A percentile compares a stretch with the other conserved stretches of the same genome.
phyloP scores from a whole-genome alignment of 1,140 invertebrate species.

The Drosophila parvula region DNA sequence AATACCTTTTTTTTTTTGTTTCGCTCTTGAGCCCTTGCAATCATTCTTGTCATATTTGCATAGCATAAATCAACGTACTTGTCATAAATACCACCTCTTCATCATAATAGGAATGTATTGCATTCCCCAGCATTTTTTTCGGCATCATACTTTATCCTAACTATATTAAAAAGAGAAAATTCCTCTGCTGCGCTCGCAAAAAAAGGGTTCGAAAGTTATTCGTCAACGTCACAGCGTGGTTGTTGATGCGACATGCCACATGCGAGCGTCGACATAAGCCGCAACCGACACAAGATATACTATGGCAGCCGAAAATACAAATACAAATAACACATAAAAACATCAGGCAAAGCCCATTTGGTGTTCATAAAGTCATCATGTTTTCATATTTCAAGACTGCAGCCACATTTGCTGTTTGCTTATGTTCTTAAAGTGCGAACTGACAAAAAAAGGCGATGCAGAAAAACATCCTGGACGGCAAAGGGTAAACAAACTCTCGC shows the following conservation, averaged over 20 bases:
- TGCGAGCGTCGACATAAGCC: slow-evolving; percentile 15
- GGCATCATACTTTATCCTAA: slow-evolving; percentile 18
- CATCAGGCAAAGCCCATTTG: slow-evolving; percentile 33
- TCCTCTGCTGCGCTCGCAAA: slow-evolving; percentile 16
- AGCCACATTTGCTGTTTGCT: slow-evolving; percentile 44
- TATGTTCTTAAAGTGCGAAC: slow-evolving; percentile 57
- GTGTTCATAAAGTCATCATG: slow-evolving; percentile 74
- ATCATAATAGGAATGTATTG: slow-evolving; percentile 43
- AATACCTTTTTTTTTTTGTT: no score
- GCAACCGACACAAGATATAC: slow-evolving; percentile 54
- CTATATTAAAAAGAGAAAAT: slow-evolving; percentile 8
- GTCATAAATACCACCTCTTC: slow-evolving; percentile 31
- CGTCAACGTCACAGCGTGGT: slow-evolving; percentile 62
- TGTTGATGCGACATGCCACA: slow-evolving; percentile 46
- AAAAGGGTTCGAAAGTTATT: slow-evolving; percentile 69
- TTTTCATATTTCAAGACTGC: slow-evolving; percentile 64
- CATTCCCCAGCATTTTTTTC: slow-evolving; percentile 32
- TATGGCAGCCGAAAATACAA: slow-evolving; percentile 24
- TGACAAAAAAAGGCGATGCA: slow-evolving; percentile 39
- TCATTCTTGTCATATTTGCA: slow-evolving; percentile 17
- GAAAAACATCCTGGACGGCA: slow-evolving; percentile 31
- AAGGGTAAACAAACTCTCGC: slow-evolving; percentile 59
- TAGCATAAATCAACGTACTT: slow-evolving; percentile 36
- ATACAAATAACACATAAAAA: slow-evolving; percentile 13
- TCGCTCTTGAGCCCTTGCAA: neutral